Base-by-base conservation (phyloP, 2,888 invertebrate genomes). In the Buathra laborator region DNA sequence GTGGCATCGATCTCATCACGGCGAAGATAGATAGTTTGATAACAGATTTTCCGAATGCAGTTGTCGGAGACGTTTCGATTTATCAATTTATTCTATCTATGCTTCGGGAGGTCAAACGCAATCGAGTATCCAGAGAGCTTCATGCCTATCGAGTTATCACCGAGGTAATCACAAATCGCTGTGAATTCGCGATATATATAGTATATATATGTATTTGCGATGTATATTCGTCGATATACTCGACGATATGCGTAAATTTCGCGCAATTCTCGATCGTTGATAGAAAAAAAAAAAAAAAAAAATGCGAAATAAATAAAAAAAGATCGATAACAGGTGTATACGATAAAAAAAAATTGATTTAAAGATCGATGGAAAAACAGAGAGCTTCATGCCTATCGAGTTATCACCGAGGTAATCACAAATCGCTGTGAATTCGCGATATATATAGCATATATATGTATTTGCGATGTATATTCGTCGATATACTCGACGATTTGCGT, bases 141-240 rank as follows among this genome's bases (percentile, higher is more conserved):
- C 84, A 81, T 78, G 64, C 74, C 81, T 77, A 81, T 84, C 43
- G 81, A 77, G 74, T 84, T 81, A 81, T 81, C 81, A 46, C 53
- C 64, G 62, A 72, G 78, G 72, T 84, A 78, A 78, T 81, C 77
- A 66, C 43, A 64, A 74, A 81, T 70, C 67, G 64, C 66, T 72
- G 48, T 32, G 64, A 19, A 84, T 74, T 70, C 68, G 43, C 62
- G 62, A 37, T 68, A 77, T 72, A 77, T 37, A 53, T 51, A 32
- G 43, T 5, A 62, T 59, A n/a, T 29, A 53, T 48, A 48, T 48
- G 4, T 48, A 48, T 12, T 0, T n/a, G 24, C 24, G 24, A n/a
- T 48, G 0, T 37, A 37, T 56, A 43, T 75, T 24, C 29, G 46
- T 48, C 62, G 29, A 37, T 64, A 48, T 48, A 16, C 48, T 44